Conservation (phyloP, 1,140 invertebrate species). For the Aphelinus certus region DNA sequence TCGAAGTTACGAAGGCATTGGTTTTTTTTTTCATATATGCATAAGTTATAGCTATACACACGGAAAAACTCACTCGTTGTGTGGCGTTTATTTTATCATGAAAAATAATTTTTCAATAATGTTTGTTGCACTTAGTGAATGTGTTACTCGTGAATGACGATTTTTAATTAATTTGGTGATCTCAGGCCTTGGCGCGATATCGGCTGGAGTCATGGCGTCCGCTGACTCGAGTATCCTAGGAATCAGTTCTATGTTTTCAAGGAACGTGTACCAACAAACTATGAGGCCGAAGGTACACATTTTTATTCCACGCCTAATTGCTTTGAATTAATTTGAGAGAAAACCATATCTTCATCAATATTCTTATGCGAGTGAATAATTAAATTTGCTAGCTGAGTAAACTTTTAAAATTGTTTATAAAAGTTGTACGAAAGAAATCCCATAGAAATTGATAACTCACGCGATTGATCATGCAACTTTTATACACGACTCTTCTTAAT, state of each 20-base stretch:
- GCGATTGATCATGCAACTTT: no score
- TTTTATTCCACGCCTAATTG: neutral
- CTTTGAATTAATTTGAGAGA: neutral
- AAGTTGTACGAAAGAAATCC: no score
- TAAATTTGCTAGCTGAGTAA: no score
- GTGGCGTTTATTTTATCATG: neutral
- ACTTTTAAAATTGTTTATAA: no score
- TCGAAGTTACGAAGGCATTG: neutral
- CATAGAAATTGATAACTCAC: no score
- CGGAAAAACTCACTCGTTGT: neutral
- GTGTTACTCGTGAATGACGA: no score
- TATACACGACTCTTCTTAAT: no score
- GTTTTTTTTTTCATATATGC: neutral
- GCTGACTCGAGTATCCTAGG: constrained; percentile 82
- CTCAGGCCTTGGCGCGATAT: constrained; percentile 80
- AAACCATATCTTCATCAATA: neutral
- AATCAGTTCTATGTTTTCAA: constrained; percentile 83
- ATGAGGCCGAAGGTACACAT: constrained; percentile 74
- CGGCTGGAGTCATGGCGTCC: constrained; percentile 85
- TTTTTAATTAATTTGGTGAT: no score
- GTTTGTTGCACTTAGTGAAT: no score
- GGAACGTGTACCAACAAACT: constrained; percentile 81
- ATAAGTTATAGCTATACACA: neutral
- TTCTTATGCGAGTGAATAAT: neutral
- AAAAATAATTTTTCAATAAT: neutral